Evolutionary conservation across 2,113 vertebrate genomes (phyloP), one percentile per base, ranked within the genome.

Genomic region (Miniopterus natalensis): DNA sequence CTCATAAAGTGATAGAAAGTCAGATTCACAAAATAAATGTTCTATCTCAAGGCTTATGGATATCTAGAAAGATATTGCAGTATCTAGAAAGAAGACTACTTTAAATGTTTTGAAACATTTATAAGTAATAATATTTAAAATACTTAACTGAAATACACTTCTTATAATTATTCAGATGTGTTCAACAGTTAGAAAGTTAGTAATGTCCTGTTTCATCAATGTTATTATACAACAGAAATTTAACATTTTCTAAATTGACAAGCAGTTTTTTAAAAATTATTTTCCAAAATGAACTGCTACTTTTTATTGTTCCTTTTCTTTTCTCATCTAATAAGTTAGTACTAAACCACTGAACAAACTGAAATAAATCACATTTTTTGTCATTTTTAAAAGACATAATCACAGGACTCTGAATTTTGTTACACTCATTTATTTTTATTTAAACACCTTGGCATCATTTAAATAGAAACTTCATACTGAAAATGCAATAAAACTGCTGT

Each of bases 1-100:
- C 29, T 88, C 25, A 86, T n/a, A 90, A 88, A 84, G 42, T 86
- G 47, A 70, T n/a, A 68, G 36, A 90, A 91, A 94, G 88, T 90
- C 20, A 87, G 42, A 92, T 68, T 71, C 14, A 77, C 8, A 84
- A 84, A 84, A 92, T 90, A 95, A 94, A 78, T 66, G 71, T 96
- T 86, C 11, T 13, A 36, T 92, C 65, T 78, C 49, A 88, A 92
- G 45, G 68, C 73, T 94, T 80, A 70, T 40, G 27, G 49, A 10
- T 74, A 84, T 49, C 29, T 93, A 65, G 6, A 78, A 87, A 88
- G 68, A 73, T 42, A 92, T 3, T 71, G 9, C 6, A 91, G 13
- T 74, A 84, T 42, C 29, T 90, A 77, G 5, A 78, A 93, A 84
- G 12, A 71, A 83, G 13, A 45, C 14, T 20, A 92, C 5, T 36